Evolutionary conservation across 2,113 vertebrate species (phyloP).

Genomic region (Poeciliopsis turrubarensis): DNA sequence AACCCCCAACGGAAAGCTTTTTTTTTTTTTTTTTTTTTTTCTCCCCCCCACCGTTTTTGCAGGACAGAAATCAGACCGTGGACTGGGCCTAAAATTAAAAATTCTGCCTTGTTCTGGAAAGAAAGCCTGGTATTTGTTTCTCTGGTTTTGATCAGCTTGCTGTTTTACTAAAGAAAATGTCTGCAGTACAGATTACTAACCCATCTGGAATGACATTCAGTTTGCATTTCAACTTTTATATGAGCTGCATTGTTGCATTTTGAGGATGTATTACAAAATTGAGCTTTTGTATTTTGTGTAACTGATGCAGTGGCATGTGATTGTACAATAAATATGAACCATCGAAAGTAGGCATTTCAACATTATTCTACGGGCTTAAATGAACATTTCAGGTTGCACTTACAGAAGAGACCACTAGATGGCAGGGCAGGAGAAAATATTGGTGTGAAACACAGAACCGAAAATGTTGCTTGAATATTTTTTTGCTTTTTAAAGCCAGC

Average conservation of each 20-base stretch:
- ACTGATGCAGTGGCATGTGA: conserved; percentile 45
- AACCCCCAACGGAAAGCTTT: conserved; percentile 5
- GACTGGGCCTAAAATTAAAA: conserved; percentile 17
- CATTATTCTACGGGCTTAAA: background rate
- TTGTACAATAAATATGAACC: conserved; percentile 63
- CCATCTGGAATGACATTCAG: background rate
- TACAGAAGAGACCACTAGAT: conserved; percentile 37
- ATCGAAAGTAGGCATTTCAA: conserved; percentile 28
- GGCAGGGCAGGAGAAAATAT: conserved; percentile 41
- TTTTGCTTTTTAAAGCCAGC: too few species aligned
- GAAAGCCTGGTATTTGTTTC: conserved; percentile 1
- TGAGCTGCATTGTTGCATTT: conserved; percentile 24
- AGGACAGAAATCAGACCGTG: background rate
- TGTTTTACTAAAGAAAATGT: conserved; percentile 11
- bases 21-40: background rate
- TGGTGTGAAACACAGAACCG: background rate
- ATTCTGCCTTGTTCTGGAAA: conserved; percentile 3
- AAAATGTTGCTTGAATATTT: background rate
- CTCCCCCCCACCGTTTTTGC: background rate
- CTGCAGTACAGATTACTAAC: conserved; percentile 19
- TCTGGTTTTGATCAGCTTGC: conserved; percentile 10
- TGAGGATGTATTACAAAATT: conserved; percentile 37
- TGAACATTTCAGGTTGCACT: background rate
- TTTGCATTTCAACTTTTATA: conserved; percentile 31
- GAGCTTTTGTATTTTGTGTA: conserved; percentile 59